Evolutionary conservation across 2,888 invertebrate genomes (phyloP), one percentile per base, ranked within the genome.

Genomic region (Alsophila aescularia): DNA sequence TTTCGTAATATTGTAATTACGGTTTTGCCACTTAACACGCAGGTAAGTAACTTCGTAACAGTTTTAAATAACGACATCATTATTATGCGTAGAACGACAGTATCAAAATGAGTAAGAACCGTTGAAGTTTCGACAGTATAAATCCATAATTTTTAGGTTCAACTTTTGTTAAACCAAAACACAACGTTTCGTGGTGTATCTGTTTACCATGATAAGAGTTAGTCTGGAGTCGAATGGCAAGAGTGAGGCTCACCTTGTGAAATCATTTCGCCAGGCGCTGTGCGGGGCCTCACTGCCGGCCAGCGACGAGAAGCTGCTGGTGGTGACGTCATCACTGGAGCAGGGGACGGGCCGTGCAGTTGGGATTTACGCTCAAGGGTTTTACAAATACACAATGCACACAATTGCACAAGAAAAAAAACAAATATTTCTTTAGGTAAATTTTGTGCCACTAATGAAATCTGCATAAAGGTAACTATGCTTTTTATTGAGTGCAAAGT

Each of bases 191-290:
- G 3, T 21, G 21, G 3, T 21, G 6, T 21, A 21, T 27, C 8
- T 27, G 31, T 35, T 35, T 10, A 16, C 35, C 15, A 21, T 39
- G 21, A 34, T 24, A 4, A 14, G 32, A 14, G n/a, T 21, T 36
- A 36, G 13, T 34, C 42, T 32, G 34, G 34, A 48, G 29, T 47
- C 34, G 47, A 52, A 47, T 31, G 47, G 47, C 45, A 34, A 47
- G 47, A 49, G 52, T 55, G 53, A 54, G 47, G 68, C 90, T 90
- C 77, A 91, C 90, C 90, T 90, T 68, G 75, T 79, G 62, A 83
- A 88, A 71, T 91, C 90, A 66, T 81, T 84, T 72, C 83, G 85
- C 90, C 90, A 90, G 60, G 90, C 89, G 71, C 86, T 87, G 79
- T 77, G 83, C 52, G 74, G 80, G 66, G 80, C 75, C 63, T 84